These are phyloP conservation scores for Phytoseiulus persimilis DNA, from an alignment of 2,888 invertebrate genomes.

Conservation along the genomic window DNA sequence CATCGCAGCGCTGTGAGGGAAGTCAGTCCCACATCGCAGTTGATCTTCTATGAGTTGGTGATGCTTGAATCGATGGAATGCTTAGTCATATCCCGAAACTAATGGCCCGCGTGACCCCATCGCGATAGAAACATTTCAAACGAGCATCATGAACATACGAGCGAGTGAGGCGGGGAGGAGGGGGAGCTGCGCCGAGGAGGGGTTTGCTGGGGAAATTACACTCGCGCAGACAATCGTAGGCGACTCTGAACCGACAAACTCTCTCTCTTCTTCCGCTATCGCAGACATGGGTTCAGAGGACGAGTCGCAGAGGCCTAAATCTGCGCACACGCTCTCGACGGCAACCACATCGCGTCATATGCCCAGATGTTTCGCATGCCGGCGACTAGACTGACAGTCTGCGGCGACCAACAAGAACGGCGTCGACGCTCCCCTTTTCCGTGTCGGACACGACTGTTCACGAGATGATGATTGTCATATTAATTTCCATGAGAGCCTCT, in stretches of 20 bases:
- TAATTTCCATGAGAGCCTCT: background rate
- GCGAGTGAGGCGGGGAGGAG: background rate
- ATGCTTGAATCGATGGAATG: slow-evolving; percentile 8
- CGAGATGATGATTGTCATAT: background rate
- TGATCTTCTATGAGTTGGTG: background rate
- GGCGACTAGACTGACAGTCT: background rate
- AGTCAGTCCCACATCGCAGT: background rate
- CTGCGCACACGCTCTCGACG: background rate
- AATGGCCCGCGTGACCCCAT: slow-evolving; percentile 18
- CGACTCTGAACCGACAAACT: background rate
- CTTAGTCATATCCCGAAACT: slow-evolving; percentile 36
- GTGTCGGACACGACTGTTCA: background rate
- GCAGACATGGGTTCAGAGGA: background rate
- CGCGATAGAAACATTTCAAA: background rate
- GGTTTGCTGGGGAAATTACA: background rate
- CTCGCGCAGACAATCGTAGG: background rate
- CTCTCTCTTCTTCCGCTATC: background rate
- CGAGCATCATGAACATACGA: background rate
- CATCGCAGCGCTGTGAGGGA: background rate
- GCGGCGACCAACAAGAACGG: background rate
- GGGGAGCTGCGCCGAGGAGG: background rate
- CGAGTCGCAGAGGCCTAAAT: background rate
- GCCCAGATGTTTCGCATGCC: too few relatives aligned
- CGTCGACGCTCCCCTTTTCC: background rate
- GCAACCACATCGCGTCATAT: background rate